Evolutionary conservation across 2,113 vertebrate genomes (phyloP).

Genomic region (Ailurus styani): DNA sequence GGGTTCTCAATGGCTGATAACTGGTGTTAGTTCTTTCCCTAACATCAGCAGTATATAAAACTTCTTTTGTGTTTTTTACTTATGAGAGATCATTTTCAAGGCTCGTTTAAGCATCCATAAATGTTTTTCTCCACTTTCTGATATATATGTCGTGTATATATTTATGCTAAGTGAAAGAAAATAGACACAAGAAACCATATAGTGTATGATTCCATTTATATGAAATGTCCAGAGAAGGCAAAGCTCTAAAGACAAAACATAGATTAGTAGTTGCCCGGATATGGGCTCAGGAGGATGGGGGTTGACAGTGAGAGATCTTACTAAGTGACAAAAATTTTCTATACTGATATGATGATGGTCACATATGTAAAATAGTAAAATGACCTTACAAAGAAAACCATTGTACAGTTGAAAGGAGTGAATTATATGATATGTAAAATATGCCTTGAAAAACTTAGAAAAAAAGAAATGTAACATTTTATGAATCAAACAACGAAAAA

Average conservation of each 20-base stretch:
- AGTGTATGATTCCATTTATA: neutral
- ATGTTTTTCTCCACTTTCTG: neutral
- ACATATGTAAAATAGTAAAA: neutral
- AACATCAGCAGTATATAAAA: neutral
- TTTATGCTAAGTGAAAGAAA: neutral
- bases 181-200: neutral
- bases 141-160: neutral
- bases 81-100: neutral
- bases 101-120: neutral
- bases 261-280: neutral
- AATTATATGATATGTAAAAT: neutral
- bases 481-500: neutral
- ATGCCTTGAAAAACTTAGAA: neutral
- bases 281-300: neutral
- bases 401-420: neutral
- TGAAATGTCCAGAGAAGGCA: neutral
- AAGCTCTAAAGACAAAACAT: neutral
- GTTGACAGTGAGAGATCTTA: neutral
- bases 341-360: neutral
- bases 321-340: neutral
- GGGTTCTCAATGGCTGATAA: neutral
- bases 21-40: neutral
- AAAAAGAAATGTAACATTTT: neutral
- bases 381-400: neutral
- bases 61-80: neutral